Conservation (phyloP, 1,140 invertebrate species). For the Bombus difficillimus region DNA sequence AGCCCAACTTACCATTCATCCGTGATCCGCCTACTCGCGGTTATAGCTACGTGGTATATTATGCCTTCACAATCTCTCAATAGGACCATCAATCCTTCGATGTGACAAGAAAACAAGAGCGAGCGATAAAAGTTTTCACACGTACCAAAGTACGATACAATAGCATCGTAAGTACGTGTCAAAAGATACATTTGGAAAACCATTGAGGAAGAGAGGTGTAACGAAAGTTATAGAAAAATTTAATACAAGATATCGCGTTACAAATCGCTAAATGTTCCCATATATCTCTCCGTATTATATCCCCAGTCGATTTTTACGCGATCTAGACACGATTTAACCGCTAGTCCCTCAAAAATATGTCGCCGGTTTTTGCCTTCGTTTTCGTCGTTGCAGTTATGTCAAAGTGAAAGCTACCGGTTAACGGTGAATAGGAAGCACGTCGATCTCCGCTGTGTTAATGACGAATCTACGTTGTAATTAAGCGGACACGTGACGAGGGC, state of each 20-base stretch:
- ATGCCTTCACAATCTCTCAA: neutral
- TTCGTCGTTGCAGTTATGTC: slow-evolving; percentile 45
- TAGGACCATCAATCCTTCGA: slow-evolving; percentile 3
- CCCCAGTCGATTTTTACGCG: neutral
- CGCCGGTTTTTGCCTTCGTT: slow-evolving; percentile 20
- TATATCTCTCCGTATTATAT: neutral
- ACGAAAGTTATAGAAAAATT: too few relatives aligned
- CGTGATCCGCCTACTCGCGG: slow-evolving; percentile 1
- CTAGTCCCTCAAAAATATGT: neutral
- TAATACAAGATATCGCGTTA: neutral
- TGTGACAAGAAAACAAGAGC: neutral
- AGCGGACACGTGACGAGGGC: slow-evolving; percentile 14
- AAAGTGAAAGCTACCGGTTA: slow-evolving; percentile 56
- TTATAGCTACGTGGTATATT: neutral
- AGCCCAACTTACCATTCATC: neutral
- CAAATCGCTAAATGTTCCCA: neutral
- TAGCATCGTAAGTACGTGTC: too few relatives aligned
- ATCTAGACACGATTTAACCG: neutral
- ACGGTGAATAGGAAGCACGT: slow-evolving; percentile 28
- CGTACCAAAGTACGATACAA: too few relatives aligned
- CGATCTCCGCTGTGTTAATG: slow-evolving; percentile 30
- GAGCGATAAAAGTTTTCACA: neutral
- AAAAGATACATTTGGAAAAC: too few relatives aligned
- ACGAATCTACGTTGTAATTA: slow-evolving; percentile 51
- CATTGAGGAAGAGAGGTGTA: too few relatives aligned